phyloP scores from a whole-genome alignment of 2,797 vertebrate genomes.

The Uromys caudimaculatus region DNA sequence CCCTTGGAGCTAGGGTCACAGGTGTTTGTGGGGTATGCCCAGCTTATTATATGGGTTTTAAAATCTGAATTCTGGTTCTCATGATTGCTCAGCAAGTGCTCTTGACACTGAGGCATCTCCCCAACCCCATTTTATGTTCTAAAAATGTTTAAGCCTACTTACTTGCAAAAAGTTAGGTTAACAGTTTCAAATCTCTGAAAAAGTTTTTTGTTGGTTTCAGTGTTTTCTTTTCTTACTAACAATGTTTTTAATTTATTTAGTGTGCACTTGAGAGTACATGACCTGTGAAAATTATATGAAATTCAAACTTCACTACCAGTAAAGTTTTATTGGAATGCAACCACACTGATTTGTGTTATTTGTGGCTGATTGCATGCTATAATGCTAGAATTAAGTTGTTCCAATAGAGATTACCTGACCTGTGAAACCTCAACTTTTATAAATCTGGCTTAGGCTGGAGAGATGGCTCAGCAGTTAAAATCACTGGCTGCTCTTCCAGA shows the following conservation, averaged over 20 bases:
- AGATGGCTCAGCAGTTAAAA: not conserved
- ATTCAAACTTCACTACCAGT: not conserved
- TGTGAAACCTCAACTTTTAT: not conserved
- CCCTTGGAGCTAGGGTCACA: not conserved
- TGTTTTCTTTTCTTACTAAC: not conserved
- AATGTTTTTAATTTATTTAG: not conserved
- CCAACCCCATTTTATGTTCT: not conserved
- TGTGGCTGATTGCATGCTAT: not conserved
- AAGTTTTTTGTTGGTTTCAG: not conserved
- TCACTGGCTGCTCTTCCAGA: not conserved
- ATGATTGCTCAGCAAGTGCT: not conserved
- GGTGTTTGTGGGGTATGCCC: not conserved
- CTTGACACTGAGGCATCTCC: not conserved
- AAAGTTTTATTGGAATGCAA: not conserved
- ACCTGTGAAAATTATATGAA: not conserved
- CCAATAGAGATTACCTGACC: not conserved
- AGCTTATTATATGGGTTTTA: not conserved
- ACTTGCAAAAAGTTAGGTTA: conserved; percentile 15
- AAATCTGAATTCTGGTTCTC: not conserved
- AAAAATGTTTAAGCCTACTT: conserved; percentile 11
- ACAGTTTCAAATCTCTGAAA: not conserved
- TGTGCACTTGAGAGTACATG: not conserved
- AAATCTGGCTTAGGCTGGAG: not conserved
- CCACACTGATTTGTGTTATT: not conserved
- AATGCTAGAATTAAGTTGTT: not conserved